Base-by-base conservation (phyloP, 1,140 invertebrate genomes). In the Druon quercuslanigerum region DNA sequence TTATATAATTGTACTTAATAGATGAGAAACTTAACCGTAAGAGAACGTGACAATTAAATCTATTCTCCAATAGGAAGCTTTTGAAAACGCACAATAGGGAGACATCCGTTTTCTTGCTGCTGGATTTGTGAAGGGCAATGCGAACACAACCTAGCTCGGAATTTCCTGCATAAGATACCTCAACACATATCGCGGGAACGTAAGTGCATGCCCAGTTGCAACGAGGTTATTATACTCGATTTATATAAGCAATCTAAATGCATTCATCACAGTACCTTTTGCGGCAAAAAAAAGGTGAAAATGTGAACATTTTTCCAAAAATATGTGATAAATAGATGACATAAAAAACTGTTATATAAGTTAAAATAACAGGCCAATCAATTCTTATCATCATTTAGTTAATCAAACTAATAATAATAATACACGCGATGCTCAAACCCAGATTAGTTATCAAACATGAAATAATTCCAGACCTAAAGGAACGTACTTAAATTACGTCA, bases 71-170 rank as follows among this genome's bases (percentile, higher is more conserved):
- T 66, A 66, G 33, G 13, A 66, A 19, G 52, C 25, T 66, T 33
- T 66, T 33, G 19, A 66, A 66, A 66, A 5, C 16, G 4, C 25
- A 19, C 12, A 57, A 57, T 25, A 57, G 12, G 17, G 19, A 16
- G 60, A 66, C 60, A 66, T 66, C 60, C 60, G 60, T 66, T 46
- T 66, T 66, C 60, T 66, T 66, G 13, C 46, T 66, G 7, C 60
- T 40, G 33, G 16, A 40, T 46, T 66, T 66, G 25, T 66, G 33
- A 40, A 66, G 60, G 60, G 46, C 60, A 66, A 14, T 60, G 12
- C 25, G 25, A 40, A 66, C 25, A 66, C 60, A 33, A 66, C 60
- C 33, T 66, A 40, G 60, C 60, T 66, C 46, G 60, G 60, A 66
- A 66, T 66, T 66, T 66, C 25, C 60, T 66, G 60, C 20, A 66